Percentiles rank a stretch among this genome's conserved stretches.
Evolutionary conservation across 1,140 invertebrate species (phyloP).

Genomic region (Ips nitidus): DNA sequence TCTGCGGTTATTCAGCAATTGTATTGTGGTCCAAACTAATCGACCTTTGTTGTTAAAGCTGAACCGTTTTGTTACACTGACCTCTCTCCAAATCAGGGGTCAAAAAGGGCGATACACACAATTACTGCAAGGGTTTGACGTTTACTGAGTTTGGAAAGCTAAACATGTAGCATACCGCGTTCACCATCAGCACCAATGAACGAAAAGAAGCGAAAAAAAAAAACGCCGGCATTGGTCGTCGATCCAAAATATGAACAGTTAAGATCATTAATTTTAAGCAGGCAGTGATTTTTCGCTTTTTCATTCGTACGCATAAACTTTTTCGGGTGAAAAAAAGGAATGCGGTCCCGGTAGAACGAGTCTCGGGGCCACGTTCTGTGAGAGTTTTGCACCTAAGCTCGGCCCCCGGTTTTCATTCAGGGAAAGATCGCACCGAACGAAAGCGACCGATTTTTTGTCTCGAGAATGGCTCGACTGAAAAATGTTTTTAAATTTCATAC

Average conservation of each 20-base stretch:
- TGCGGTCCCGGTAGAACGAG: constrained; percentile 17
- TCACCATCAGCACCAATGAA: too few species aligned
- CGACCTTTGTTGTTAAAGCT: constrained; percentile 11
- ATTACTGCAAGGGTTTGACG: too few species aligned
- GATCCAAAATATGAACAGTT: constrained; percentile 27
- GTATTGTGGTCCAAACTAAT: constrained; percentile 30
- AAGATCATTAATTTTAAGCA: constrained; percentile 31
- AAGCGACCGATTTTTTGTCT: constrained; percentile 22
- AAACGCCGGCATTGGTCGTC: constrained; percentile 23
- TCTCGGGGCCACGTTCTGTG: constrained; percentile 26
- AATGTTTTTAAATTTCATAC: constrained; percentile 41
- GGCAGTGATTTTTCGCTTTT: constrained; percentile 27
- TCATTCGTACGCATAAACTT: constrained; percentile 25
- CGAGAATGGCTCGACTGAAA: constrained; percentile 15
- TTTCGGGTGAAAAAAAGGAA: constrained; percentile 21
- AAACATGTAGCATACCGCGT: too few species aligned
- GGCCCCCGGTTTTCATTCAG: constrained; percentile 30
- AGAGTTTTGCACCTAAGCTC: constrained; percentile 24
- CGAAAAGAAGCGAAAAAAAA: background rate
- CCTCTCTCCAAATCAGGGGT: constrained; percentile 4
- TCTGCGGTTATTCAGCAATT: constrained; percentile 33
- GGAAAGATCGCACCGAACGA: constrained; percentile 11
- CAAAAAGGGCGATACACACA: too few species aligned
- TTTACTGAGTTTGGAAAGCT: too few species aligned
- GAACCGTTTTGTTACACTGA: constrained; percentile 22